Evolutionary conservation across 2,888 invertebrate species (phyloP).

Genomic region (Lumbricus terrestris): DNA sequence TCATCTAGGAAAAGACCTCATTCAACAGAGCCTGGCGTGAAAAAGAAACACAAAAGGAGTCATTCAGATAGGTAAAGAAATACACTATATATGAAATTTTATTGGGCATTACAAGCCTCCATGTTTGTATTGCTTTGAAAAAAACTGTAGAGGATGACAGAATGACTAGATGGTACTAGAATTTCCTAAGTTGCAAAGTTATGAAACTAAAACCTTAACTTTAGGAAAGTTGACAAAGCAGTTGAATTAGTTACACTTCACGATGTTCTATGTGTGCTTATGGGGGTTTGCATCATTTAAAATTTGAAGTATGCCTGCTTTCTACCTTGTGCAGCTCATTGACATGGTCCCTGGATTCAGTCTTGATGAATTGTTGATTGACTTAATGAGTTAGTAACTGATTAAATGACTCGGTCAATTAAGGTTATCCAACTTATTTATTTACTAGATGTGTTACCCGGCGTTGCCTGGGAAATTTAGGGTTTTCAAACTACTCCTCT

Average conservation of each 20-base stretch:
- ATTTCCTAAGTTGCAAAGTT: background rate
- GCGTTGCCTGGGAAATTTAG: too few species aligned
- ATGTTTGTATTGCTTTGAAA: background rate
- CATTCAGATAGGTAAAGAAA: background rate
- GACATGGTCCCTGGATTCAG: background rate
- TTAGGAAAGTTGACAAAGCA: background rate
- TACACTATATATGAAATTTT: background rate
- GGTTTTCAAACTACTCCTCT: too few species aligned
- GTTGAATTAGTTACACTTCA: background rate
- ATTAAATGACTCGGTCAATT: too few species aligned
- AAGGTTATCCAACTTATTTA: too few species aligned
- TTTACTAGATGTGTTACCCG: too few species aligned
- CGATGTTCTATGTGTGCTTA: background rate
- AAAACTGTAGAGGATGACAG: background rate
- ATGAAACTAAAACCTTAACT: background rate
- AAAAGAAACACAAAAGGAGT: background rate
- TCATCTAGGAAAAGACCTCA: constrained; percentile 3
- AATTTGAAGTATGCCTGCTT: background rate
- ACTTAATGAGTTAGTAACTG: too few species aligned
- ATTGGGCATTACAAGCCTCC: too few species aligned
- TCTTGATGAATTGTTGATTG: too few species aligned
- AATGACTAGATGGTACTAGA: background rate
- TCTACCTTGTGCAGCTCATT: background rate
- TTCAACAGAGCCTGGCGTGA: background rate
- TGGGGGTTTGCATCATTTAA: background rate